Evolutionary conservation across 2,797 vertebrate genomes (phyloP).

Genomic region (Nyctalus aviator): DNA sequence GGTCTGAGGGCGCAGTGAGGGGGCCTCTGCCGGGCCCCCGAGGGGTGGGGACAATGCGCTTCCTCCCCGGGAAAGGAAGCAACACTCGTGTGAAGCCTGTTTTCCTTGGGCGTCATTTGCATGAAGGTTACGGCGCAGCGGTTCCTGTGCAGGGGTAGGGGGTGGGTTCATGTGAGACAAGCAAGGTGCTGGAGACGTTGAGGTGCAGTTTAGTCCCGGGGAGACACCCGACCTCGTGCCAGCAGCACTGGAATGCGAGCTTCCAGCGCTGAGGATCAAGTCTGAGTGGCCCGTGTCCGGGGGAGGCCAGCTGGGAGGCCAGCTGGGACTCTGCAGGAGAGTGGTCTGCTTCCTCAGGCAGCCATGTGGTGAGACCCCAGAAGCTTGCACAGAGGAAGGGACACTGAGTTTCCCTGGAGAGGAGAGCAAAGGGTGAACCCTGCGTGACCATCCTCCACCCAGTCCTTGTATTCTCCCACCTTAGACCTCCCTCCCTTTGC

Average conservation of each 20-base stretch:
- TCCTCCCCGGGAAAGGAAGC: slow-evolving; percentile 2
- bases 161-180: neutral
- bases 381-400: neutral
- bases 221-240: neutral
- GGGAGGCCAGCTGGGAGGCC: neutral
- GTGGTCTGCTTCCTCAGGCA: neutral
- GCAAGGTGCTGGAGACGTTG: neutral
- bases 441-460: neutral
- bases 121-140: neutral
- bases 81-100: neutral
- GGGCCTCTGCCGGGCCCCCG: neutral
- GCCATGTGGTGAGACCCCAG: neutral
- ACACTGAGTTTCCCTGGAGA: neutral
- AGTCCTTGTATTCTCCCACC: neutral
- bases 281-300: neutral
- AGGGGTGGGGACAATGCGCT: slow-evolving; percentile 13
- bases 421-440: neutral
- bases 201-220: neutral
- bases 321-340: neutral
- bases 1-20: neutral
- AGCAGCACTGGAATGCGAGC: neutral
- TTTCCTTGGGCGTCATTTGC: neutral
- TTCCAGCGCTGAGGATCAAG: neutral
- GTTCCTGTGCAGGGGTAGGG: neutral
- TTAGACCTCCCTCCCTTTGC: neutral